Evolutionary conservation across 2,113 vertebrate genomes (phyloP), one percentile per base, ranked within the genome.

Genomic region (Dasyprocta punctata): DNA sequence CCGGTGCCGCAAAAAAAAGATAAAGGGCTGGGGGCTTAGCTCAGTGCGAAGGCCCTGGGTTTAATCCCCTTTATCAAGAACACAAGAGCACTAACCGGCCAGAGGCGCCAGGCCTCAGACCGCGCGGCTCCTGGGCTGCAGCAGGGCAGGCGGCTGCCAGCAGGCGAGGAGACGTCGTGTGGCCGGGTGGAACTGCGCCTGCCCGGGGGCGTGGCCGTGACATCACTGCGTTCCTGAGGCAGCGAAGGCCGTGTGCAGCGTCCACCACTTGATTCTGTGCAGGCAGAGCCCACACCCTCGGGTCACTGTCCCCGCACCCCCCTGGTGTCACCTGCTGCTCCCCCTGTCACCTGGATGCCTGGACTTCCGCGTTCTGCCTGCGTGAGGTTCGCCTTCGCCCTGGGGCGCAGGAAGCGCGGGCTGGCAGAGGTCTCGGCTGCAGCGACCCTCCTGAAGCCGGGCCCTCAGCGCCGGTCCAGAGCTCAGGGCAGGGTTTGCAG

Each of bases 141-240:
- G 56, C 61, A 36, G 41, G 28, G 56, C 61, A 36, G 41, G 28
- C 20, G 36, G 30, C 77, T 12, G 2, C 54, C 1, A 8, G 38
- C 60, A 65, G 67, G 49, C 19, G 36, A 69, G 24, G 82, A 7
- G 5, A 47, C 44, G 17, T 78, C 60, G 28, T 28, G 12, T 19
- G 22, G 61, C 36, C 1, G 52, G 28, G 22, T 47, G 38, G 85
- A 82, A 49, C 11, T 36, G 22, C 38, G 60, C 5, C 5, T 49
- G 5, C 9, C 8, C 4, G 13, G 1, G 13, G n/a, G 0, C 28
- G 69, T 33, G 36, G 84, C 44, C 22, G 3, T 0, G 61, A 17
- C n/a, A 24, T 73, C 49, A 41, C 16, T 71, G 26, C 61, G 61
- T 47, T 89, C 10, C 7, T 26, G 58, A 86, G 81, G n/a, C 17